phyloP scores from a whole-genome alignment of 2,888 invertebrate genomes.

The Trypoxylon attenuatum region DNA sequence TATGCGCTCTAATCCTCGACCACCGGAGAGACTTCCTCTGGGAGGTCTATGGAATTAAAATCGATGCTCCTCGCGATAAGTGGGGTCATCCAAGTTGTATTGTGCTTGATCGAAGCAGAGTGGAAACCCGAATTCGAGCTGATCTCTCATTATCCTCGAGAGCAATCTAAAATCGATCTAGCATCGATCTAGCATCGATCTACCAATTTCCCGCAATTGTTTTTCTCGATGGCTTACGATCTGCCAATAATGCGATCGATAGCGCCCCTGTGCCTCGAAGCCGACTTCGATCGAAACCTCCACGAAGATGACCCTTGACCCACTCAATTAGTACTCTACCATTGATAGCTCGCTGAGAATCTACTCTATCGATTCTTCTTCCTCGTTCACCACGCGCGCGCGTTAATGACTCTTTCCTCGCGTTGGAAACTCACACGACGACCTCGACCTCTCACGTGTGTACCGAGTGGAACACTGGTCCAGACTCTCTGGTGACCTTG shows the following conservation, averaged over 20 bases:
- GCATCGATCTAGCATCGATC: neutral
- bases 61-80: no score
- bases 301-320: constrained; percentile 2
- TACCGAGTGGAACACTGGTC: neutral
- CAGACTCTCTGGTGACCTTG: neutral
- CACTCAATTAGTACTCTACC: constrained; percentile 13
- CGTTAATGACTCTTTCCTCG: constrained; percentile 19
- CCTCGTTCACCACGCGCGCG: constrained; percentile 6
- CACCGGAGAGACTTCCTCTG: no score
- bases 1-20: no score
- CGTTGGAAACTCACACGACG: constrained; percentile 1
- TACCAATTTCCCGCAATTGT: constrained; percentile 5
- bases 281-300: neutral
- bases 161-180: neutral
- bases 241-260: constrained; percentile 10
- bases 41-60: no score
- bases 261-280: neutral
- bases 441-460: constrained; percentile 27
- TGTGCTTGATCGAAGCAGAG: no score
- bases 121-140: neutral
- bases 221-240: constrained; percentile 1
- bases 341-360: constrained; percentile 2
- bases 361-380: no score
- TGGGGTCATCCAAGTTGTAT: no score
- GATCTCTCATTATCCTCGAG: neutral